Evolutionary conservation across 2,888 invertebrate species (phyloP).

Genomic region (Ophion costatus): DNA sequence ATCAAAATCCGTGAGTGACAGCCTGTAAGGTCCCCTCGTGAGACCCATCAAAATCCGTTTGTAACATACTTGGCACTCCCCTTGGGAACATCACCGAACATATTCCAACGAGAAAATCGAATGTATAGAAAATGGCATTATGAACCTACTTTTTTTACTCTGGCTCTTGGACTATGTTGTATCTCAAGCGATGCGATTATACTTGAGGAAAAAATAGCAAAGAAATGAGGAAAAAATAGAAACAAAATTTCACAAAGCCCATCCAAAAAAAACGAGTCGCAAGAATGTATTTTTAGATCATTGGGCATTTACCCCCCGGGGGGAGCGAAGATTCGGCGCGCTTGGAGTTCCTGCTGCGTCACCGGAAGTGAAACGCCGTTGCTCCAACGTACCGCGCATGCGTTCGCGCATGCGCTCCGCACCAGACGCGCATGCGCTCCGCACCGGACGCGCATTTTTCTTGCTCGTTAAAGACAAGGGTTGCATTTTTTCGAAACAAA

Average conservation of each 20-base stretch:
- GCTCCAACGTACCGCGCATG: conserved; percentile 17
- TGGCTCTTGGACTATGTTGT: too few species aligned
- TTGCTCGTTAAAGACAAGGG: neutral
- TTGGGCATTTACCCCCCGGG: conserved; percentile 21
- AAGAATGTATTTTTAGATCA: conserved; percentile 57
- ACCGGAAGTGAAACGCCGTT: conserved; percentile 55
- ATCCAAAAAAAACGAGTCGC: conserved; percentile 47
- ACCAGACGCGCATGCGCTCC: conserved; percentile 32
- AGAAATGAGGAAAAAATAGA: neutral
- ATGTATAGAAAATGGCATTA: too few species aligned
- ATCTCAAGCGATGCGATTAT: too few species aligned
- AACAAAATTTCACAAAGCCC: conserved; percentile 19
- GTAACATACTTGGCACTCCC: too few species aligned
- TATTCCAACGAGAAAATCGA: too few species aligned
- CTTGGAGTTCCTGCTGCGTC: conserved; percentile 43
- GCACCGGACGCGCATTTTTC: neutral
- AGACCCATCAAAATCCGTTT: too few species aligned
- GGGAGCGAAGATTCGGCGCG: conserved; percentile 46
- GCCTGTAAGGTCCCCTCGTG: too few species aligned
- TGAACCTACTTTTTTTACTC: too few species aligned
- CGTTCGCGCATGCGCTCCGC: conserved; percentile 48
- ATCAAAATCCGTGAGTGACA: too few species aligned
- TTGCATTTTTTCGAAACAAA: conserved; percentile 5
- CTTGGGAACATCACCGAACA: too few species aligned
- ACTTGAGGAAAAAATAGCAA: neutral